These are phyloP conservation scores for Phorcus lineatus DNA, from an alignment of 2,888 invertebrate genomes.

Conservation along the genomic window DNA sequence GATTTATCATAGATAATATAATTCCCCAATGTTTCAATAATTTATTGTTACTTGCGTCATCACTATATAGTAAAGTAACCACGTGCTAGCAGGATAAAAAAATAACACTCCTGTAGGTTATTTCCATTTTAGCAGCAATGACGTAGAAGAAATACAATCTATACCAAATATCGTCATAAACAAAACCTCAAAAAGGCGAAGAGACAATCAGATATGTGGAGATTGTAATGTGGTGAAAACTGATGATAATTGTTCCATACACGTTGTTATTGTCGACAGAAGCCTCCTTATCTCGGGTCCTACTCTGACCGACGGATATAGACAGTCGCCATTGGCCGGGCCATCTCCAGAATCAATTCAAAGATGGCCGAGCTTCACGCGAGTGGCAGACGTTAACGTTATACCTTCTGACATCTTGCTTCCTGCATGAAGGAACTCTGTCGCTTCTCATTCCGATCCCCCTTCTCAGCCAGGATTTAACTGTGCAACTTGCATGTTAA, in stretches of 20 bases:
- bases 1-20: too few relatives aligned
- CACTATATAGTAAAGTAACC: too few relatives aligned
- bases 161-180: too few relatives aligned
- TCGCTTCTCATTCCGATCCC: neutral
- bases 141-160: too few relatives aligned
- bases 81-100: too few relatives aligned
- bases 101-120: too few relatives aligned
- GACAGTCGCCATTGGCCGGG: conserved; percentile 2
- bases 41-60: too few relatives aligned
- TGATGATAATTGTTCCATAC: conserved; percentile 20
- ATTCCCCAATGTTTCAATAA: too few relatives aligned
- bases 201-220: neutral
- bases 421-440: conserved; percentile 11
- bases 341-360: neutral
- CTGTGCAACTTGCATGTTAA: conserved; percentile 21
- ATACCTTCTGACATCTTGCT: conserved; percentile 1
- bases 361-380: conserved; percentile 8
- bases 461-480: neutral
- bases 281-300: neutral
- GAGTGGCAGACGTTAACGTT: conserved; percentile 3
- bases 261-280: neutral
- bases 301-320: neutral
- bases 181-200: neutral
- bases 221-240: neutral
- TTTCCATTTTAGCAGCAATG: too few relatives aligned